phyloP scores from a whole-genome alignment of 64 coral and sea anemone species.

The Hydrozoanthus tunicans region DNA sequence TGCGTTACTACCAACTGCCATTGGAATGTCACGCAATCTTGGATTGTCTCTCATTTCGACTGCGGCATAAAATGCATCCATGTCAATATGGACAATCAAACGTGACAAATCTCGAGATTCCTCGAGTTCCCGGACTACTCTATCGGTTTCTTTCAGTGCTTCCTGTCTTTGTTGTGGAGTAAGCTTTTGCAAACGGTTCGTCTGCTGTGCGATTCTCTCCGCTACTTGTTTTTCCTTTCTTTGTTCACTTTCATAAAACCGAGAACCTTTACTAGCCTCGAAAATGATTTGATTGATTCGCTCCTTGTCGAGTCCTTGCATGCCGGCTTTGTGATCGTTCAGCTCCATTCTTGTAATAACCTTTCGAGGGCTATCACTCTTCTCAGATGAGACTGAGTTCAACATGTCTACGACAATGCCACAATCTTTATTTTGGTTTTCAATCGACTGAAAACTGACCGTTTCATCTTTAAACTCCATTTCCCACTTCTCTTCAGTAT shows the following conservation, averaged over 20 bases:
- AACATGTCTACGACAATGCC: neutral
- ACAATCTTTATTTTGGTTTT: neutral
- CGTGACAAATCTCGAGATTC: conserved; percentile 84
- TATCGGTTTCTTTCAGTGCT: conserved; percentile 64
- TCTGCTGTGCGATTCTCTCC: conserved; percentile 74
- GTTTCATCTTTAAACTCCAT: conserved; percentile 10
- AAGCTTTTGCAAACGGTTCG: conserved; percentile 31
- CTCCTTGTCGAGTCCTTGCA: conserved; percentile 93
- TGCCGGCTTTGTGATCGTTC: conserved; percentile 96
- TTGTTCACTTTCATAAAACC: conserved; percentile 91
- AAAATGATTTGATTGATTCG: conserved; percentile 98
- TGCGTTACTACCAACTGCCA: conserved; percentile 88
- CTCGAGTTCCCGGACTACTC: conserved; percentile 89
- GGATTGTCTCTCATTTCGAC: conserved; percentile 97
- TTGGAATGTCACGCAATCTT: conserved; percentile 80
- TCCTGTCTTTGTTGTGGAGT: conserved; percentile 68
- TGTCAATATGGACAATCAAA: conserved; percentile 93
- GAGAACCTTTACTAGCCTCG: conserved; percentile 96
- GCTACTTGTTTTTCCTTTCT: conserved; percentile 94
- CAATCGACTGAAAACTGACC: neutral
- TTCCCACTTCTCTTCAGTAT: conserved; percentile 49
- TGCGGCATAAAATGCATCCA: conserved; percentile 98
- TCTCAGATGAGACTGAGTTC: neutral
- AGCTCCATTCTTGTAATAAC: conserved; percentile 85
- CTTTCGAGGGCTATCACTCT: neutral